Conservation (phyloP, 37 sponge, comb jelly and placozoan genomes). For the Aplysina aerophoba region DNA sequence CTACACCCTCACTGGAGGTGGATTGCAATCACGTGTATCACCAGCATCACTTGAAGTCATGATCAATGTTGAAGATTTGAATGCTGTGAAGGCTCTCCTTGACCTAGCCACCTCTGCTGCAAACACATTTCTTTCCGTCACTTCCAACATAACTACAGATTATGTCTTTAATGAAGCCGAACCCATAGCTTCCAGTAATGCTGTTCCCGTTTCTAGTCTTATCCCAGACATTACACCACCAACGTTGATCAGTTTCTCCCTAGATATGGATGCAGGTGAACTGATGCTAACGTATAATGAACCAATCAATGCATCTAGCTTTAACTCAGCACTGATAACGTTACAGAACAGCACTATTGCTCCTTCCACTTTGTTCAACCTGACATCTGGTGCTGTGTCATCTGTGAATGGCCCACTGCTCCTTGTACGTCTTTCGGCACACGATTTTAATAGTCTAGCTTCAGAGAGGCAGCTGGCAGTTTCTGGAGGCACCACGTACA, state of each 20-base stretch:
- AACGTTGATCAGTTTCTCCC: slow-evolving; percentile 60
- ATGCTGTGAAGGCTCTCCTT: slow-evolving; percentile 57
- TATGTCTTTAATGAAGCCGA: too few species aligned
- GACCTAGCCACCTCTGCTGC: slow-evolving; percentile 41
- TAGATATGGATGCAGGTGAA: slow-evolving; percentile 74
- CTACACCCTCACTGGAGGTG: slow-evolving; percentile 59
- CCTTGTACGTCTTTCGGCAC: slow-evolving; percentile 53
- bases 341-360: slow-evolving; percentile 24
- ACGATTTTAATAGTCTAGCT: slow-evolving; percentile 71
- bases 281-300: slow-evolving; percentile 79
- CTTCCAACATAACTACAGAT: too few species aligned
- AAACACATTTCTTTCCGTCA: slow-evolving; percentile 45
- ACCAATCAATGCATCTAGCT: slow-evolving; percentile 60
- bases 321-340: slow-evolving; percentile 48
- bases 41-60: neutral
- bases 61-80: slow-evolving; percentile 43
- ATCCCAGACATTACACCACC: slow-evolving; percentile 61
- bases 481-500: slow-evolving; percentile 56
- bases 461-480: slow-evolving; percentile 66
- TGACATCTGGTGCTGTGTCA: slow-evolving; percentile 50
- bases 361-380: neutral
- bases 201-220: neutral
- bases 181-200: neutral
- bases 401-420: slow-evolving; percentile 25
- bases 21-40: slow-evolving; percentile 6